phyloP scores from a whole-genome alignment of 2,797 vertebrate genomes.

The Brachymystax lenok region DNA sequence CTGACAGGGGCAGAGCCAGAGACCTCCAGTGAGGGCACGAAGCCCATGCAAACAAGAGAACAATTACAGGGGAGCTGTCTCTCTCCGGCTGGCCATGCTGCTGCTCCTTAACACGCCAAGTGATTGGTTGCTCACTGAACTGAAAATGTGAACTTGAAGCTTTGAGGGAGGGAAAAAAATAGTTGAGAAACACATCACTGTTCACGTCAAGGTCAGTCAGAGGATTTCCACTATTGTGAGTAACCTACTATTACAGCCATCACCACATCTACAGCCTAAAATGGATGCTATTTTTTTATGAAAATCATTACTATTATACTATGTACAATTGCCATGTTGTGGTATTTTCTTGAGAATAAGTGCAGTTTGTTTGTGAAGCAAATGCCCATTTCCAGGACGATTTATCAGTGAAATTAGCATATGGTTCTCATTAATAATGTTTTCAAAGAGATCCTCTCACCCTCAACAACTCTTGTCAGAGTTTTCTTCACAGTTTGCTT shows the following conservation, averaged over 20 bases:
- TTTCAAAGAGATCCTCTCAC: conserved; percentile 44
- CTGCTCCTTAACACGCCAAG: conserved; percentile 2
- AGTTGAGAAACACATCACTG: conserved; percentile 52
- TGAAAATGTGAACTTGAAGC: conserved; percentile 50
- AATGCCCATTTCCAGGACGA: conserved; percentile 30
- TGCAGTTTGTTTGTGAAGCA: conserved; percentile 9
- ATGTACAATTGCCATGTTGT: not conserved
- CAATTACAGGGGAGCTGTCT: conserved; percentile 47
- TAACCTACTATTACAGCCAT: conserved; percentile 24
- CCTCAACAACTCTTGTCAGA: conserved; percentile 28
- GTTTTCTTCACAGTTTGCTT: conserved; percentile 57
- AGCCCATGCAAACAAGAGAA: conserved; percentile 53
- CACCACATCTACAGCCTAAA: not conserved
- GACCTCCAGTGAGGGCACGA: conserved; percentile 47
- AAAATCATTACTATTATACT: too few relatives aligned
- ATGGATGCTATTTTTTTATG: too few relatives aligned
- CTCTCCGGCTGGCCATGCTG: not conserved
- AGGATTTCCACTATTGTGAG: conserved; percentile 26
- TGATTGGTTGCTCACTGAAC: conserved; percentile 46
- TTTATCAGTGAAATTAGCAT: conserved; percentile 44
- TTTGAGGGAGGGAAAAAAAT: conserved; percentile 61
- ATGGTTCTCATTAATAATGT: conserved; percentile 50
- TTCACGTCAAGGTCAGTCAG: conserved; percentile 40
- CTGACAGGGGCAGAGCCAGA: conserved; percentile 29
- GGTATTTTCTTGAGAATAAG: not conserved